Conservation (phyloP, 2,113 vertebrate species). For the Tetrao urogallus region DNA sequence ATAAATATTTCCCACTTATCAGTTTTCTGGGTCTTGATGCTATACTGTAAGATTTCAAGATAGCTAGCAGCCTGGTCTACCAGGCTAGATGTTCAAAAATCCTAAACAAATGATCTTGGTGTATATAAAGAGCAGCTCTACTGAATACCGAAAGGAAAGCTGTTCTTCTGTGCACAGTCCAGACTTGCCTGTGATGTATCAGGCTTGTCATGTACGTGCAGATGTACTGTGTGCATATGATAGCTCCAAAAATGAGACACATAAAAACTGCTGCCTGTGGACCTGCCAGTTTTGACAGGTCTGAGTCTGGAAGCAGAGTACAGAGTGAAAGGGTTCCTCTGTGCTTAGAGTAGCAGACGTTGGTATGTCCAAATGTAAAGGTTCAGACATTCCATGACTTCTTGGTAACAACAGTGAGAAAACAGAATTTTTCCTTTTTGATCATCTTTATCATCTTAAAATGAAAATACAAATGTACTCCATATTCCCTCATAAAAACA, state of each 20-base stretch:
- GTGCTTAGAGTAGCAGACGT: neutral
- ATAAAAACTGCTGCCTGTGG: slow-evolving; percentile 30
- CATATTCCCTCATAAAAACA: neutral
- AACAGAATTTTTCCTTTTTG: neutral
- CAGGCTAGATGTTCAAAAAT: slow-evolving; percentile 1
- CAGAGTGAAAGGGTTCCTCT: slow-evolving; percentile 3
- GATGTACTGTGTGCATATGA: neutral
- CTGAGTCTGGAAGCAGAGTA: slow-evolving; percentile 39
- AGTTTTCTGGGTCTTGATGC: neutral
- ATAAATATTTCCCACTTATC: neutral
- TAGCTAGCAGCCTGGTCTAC: neutral
- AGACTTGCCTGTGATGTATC: neutral
- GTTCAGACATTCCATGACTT: slow-evolving; percentile 48
- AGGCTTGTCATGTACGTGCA: neutral
- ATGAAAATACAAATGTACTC: neutral
- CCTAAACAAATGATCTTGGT: slow-evolving; percentile 2
- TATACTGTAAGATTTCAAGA: neutral
- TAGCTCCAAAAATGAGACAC: slow-evolving; percentile 28
- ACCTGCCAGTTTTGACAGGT: slow-evolving; percentile 56
- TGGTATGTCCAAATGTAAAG: neutral
- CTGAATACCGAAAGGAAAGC: neutral
- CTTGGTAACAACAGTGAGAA: slow-evolving; percentile 18
- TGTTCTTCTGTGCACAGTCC: neutral
- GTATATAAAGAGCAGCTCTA: neutral
- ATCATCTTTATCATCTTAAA: slow-evolving; percentile 15